phyloP scores from a whole-genome alignment of 2,113 vertebrate species.

The Otus sunia region DNA sequence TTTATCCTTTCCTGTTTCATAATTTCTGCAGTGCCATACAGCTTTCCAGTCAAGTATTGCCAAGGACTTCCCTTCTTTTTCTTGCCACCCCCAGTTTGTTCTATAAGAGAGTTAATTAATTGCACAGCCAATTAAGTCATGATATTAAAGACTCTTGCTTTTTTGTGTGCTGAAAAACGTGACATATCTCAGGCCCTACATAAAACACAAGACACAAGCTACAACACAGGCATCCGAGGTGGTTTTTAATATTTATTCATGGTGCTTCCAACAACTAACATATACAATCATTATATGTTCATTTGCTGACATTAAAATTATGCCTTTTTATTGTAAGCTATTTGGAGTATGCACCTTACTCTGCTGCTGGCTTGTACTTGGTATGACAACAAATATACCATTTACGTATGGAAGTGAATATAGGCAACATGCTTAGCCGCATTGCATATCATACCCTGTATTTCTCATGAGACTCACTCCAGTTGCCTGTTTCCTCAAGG shows the following conservation, averaged over 20 bases:
- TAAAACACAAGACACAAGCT: neutral
- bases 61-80: neutral
- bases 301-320: neutral
- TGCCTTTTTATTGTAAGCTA: neutral
- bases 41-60: neutral
- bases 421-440: fast-evolving
- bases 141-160: neutral
- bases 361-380: neutral
- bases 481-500: fast-evolving
- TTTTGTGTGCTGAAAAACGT: neutral
- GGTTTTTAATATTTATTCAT: neutral
- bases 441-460: no score
- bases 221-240: neutral
- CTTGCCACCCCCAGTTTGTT: neutral
- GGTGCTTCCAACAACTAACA: neutral
- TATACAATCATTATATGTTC: fast-evolving
- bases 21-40: neutral
- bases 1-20: neutral
- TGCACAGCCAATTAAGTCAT: neutral
- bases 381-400: fast-evolving
- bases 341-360: neutral
- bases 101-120: neutral
- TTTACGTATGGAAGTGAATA: neutral
- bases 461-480: neutral
- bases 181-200: neutral